phyloP scores from a whole-genome alignment of 2,888 invertebrate genomes.

The Meloe dianella region DNA sequence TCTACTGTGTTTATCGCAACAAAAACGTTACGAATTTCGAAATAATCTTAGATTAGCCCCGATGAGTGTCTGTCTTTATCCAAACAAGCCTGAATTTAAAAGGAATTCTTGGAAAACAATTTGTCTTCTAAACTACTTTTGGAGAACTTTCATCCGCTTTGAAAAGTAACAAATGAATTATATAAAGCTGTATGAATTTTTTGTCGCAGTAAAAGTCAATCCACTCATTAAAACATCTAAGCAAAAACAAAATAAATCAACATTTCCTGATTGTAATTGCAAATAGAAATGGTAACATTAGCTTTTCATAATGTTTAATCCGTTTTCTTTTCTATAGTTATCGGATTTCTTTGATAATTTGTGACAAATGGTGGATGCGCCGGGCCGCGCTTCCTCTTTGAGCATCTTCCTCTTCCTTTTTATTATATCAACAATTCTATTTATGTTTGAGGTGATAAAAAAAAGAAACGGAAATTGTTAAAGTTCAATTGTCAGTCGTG shows the following conservation, averaged over 20 bases:
- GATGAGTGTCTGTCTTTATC: neutral
- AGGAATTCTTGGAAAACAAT: neutral
- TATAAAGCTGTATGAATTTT: neutral
- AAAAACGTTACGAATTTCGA: neutral
- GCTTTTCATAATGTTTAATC: too few species aligned
- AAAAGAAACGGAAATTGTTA: neutral
- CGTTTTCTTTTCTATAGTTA: too few species aligned
- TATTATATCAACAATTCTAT: too few species aligned
- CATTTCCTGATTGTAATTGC: neutral
- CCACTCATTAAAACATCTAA: neutral
- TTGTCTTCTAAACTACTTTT: neutral
- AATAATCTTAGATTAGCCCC: neutral
- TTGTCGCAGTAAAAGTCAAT: too few species aligned
- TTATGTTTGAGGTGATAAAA: neutral
- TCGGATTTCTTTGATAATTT: neutral
- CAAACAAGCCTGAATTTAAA: neutral
- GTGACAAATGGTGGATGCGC: conserved; percentile 11
- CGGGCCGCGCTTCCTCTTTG: neutral
- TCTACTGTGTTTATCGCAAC: neutral
- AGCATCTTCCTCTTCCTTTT: too few species aligned
- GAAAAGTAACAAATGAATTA: conserved; percentile 1
- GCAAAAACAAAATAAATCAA: neutral
- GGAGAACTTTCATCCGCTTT: neutral
- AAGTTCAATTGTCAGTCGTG: neutral
- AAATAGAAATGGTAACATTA: neutral